phyloP scores from a whole-genome alignment of 1,140 invertebrate genomes.

The Drosophila ogumai region DNA sequence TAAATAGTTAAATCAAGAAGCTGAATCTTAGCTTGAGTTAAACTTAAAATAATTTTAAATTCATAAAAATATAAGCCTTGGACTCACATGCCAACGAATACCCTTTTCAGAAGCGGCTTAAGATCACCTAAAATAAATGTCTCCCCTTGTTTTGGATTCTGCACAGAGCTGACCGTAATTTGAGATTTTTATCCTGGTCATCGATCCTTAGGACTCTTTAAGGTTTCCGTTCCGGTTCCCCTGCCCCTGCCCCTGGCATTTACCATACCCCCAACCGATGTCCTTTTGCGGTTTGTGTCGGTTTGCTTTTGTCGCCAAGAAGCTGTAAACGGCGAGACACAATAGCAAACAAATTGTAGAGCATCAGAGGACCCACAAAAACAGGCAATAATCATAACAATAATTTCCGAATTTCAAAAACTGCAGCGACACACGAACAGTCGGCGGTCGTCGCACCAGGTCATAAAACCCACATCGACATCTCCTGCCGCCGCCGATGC shows the following conservation, averaged over 20 bases:
- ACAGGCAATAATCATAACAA: conserved; percentile 81
- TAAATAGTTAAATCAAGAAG: not conserved
- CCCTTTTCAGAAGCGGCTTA: not conserved
- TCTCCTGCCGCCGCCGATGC: conserved; percentile 14
- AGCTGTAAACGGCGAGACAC: conserved; percentile 29
- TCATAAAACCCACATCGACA: conserved; percentile 67
- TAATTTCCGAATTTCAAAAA: conserved; percentile 57
- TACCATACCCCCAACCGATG: conserved; percentile 35
- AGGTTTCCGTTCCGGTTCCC: conserved; percentile 37
- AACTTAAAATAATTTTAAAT: not conserved
- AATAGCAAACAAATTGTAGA: conserved; percentile 66
- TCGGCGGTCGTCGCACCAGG: conserved; percentile 60
- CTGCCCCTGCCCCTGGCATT: conserved; percentile 4
- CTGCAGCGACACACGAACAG: conserved; percentile 56
- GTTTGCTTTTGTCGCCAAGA: conserved; percentile 34
- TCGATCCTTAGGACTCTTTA: conserved; percentile 16
- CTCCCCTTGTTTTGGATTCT: conserved; percentile 1
- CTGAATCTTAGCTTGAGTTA: not conserved
- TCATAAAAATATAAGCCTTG: not conserved
- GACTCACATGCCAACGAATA: not conserved
- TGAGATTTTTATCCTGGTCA: conserved; percentile 50
- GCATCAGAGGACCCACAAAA: conserved; percentile 54
- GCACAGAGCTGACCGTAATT: conserved; percentile 10
- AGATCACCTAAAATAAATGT: not conserved
- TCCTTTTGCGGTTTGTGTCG: conserved; percentile 57